A percentile compares a stretch with the other conserved stretches of the same genome.
Evolutionary conservation across 2,888 invertebrate genomes (phyloP).

Genomic region (Drosophila macrospina): DNA sequence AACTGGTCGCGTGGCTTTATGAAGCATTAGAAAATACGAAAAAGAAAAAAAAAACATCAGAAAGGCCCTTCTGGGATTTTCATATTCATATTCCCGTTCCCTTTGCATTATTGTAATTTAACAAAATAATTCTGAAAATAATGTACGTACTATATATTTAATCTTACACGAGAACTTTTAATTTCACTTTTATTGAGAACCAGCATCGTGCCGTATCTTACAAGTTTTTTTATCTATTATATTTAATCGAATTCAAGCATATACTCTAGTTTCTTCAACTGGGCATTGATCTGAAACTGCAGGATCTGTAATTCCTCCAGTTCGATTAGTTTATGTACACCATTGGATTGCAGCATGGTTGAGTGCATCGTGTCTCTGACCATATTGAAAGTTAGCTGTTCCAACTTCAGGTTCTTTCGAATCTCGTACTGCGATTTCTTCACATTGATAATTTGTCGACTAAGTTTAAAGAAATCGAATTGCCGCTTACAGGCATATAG

Average conservation of each 20-base stretch:
- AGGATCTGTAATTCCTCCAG: conserved; percentile 23
- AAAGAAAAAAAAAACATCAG: neutral
- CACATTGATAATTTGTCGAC: conserved; percentile 10
- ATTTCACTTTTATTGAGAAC: neutral
- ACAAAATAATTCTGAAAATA: conserved; percentile 17
- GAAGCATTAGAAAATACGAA: conserved; percentile 26
- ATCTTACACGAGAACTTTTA: neutral
- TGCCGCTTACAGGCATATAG: conserved; percentile 26
- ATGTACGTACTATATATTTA: neutral
- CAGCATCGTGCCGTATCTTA: neutral
- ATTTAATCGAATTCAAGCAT: neutral
- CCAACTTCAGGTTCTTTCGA: conserved; percentile 39
- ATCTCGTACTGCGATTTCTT: conserved; percentile 40
- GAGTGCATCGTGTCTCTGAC: conserved; percentile 19
- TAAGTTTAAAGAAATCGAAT: conserved; percentile 2
- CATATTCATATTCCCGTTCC: conserved; percentile 14
- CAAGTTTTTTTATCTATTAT: neutral
- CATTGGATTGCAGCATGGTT: conserved; percentile 7
- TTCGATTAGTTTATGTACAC: neutral
- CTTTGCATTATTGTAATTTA: conserved; percentile 24
- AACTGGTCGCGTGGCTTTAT: conserved; percentile 89
- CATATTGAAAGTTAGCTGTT: conserved; percentile 27
- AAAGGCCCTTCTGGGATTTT: conserved; percentile 2
- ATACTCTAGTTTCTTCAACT: conserved; percentile 22
- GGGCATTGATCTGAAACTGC: conserved; percentile 21